Base-by-base conservation (phyloP, 2,113 vertebrate species). In the Thermophis baileyi region DNA sequence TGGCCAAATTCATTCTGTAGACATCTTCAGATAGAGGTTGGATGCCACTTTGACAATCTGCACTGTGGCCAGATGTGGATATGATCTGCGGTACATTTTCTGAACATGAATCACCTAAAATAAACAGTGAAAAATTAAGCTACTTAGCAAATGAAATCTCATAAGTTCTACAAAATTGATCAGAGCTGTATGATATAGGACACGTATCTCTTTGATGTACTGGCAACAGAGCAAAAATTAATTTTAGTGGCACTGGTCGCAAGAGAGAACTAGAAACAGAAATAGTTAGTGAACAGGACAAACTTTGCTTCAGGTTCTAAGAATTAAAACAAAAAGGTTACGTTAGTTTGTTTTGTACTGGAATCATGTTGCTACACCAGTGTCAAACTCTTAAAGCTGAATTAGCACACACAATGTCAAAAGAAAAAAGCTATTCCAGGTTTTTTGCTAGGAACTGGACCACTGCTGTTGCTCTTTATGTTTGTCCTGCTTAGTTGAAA, bases 1-100 rank as follows among this genome's bases (percentile, higher is more conserved):
- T 99, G 54, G 98, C 95, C 93, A 99, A 94, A 94, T 97, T 98
- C 90, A 98, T 96, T 93, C 98, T 98, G 86, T 97, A 98, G 40
- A 97, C 93, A 87, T 98, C 98, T 85, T 99, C 98, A 1, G 97
- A 95, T 85, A 92, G 40, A 0, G 96, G 96, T 55, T 97, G 96
- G 53, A 93, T 94, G 6, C 96, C 96, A 88, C 81, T 8, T n/a
- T 97, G 95, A 16, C 97, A 95, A 30, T 98, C 98, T 4, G 96
- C 97, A 85, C 92, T 91, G 44, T 96, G 97, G 30, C 94, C 96
- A 92, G 97, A 95, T 24, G 97, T 95, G 16, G 97, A 95, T 69
- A 96, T 88, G 87, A 96, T 97, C 89, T 97, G 97, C 44, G 94
- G 96, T 91, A 96, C 94, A 90, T 96, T 96, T 94, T 98, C 98